phyloP scores from a whole-genome alignment of 2,888 invertebrate species.

The Bhutanitis thaidina region DNA sequence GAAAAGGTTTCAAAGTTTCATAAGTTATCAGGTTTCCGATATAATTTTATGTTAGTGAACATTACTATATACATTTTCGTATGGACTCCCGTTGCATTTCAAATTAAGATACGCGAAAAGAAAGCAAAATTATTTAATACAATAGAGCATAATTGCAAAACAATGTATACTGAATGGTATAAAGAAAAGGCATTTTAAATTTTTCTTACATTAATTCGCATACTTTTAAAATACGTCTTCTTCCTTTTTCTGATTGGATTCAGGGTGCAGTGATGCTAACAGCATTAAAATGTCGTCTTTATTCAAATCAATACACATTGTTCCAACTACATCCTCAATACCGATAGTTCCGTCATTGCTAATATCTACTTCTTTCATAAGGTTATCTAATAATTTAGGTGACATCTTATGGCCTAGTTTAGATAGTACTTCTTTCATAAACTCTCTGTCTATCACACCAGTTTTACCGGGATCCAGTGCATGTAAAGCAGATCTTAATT shows the following conservation, averaged over 20 bases:
- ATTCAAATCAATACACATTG: slow-evolving; percentile 66
- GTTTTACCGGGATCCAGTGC: slow-evolving; percentile 52
- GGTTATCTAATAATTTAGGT: slow-evolving; percentile 46
- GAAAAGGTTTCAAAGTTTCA: too few relatives aligned
- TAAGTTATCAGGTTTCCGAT: too few relatives aligned
- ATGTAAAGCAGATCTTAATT: slow-evolving; percentile 53
- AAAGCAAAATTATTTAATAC: too few relatives aligned
- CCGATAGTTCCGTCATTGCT: slow-evolving; percentile 66
- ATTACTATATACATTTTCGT: too few relatives aligned
- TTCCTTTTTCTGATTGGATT: slow-evolving; percentile 21
- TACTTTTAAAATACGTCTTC: slow-evolving; percentile 2
- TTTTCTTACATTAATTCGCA: too few relatives aligned
- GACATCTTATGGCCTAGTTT: slow-evolving; percentile 58
- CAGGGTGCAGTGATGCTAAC: slow-evolving; percentile 38
- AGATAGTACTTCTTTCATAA: slow-evolving; percentile 48
- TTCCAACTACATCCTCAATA: slow-evolving; percentile 66
- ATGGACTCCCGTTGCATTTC: too few relatives aligned
- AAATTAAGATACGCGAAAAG: too few relatives aligned
- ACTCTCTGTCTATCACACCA: slow-evolving; percentile 53
- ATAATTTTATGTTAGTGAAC: too few relatives aligned
- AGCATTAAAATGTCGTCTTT: slow-evolving; percentile 58
- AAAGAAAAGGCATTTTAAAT: too few relatives aligned
- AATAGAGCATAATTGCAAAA: too few relatives aligned
- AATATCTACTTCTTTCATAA: slow-evolving; percentile 68
- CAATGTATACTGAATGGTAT: too few relatives aligned